Conservation (phyloP, 2,888 invertebrate species). For the Polydrusus cervinus region DNA sequence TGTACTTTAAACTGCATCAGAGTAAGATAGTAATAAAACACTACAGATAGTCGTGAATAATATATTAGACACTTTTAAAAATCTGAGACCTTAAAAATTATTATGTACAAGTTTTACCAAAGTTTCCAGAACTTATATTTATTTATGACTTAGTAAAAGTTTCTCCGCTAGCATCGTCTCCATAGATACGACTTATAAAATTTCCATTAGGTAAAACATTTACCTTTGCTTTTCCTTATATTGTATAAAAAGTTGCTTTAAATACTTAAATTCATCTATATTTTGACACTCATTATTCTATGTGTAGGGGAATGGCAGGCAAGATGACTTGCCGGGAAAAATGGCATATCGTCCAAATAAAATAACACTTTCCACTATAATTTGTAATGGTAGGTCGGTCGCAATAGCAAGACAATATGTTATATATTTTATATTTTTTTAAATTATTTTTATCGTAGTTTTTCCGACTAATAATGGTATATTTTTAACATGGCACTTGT, state of each 20-base stretch:
- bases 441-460: no score
- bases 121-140: constrained; percentile 39
- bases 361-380: no score
- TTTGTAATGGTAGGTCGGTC: no score
- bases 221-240: not conserved
- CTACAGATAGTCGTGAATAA: not conserved
- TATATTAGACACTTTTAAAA: constrained; percentile 14
- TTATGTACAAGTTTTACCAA: constrained; percentile 26
- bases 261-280: not conserved
- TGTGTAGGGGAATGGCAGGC: no score
- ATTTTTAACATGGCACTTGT: no score
- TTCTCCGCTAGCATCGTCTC: constrained; percentile 14
- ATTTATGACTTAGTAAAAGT: constrained; percentile 42
- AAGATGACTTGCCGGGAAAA: no score
- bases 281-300: no score
- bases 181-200: constrained; percentile 35
- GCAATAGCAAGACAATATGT: no score
- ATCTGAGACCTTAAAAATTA: constrained; percentile 19
- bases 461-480: no score
- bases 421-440: no score
- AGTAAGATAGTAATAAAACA: not conserved
- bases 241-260: not conserved
- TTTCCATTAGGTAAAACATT: constrained; percentile 38
- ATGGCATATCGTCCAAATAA: no score
- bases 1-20: not conserved